These are phyloP conservation scores for Gadopsis bispinosus DNA, from an alignment of 2,797 vertebrate species.

Conservation along the genomic window DNA sequence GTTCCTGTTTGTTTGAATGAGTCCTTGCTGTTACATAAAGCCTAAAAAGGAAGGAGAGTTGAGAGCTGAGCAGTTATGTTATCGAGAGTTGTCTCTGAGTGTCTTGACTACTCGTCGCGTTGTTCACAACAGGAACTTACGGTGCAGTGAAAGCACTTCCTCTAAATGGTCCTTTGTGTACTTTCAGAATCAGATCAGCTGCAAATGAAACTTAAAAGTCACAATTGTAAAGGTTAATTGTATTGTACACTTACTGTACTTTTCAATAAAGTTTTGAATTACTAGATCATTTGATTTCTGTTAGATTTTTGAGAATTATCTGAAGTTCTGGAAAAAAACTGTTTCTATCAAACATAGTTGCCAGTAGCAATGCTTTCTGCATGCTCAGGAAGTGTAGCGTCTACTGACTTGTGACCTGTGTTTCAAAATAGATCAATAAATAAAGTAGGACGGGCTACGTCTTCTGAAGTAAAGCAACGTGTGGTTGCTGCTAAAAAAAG, in stretches of 20 bases:
- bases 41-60: constrained; percentile 14
- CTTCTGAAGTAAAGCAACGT: too few relatives aligned
- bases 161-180: constrained; percentile 22
- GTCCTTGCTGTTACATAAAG: constrained; percentile 13
- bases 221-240: neutral
- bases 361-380: too few relatives aligned
- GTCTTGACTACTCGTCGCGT: constrained; percentile 7
- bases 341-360: neutral
- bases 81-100: neutral
- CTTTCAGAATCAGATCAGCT: constrained; percentile 32
- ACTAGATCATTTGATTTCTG: neutral
- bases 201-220: constrained; percentile 16
- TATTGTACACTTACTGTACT: neutral
- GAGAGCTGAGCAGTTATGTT: constrained; percentile 6
- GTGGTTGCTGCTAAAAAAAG: too few relatives aligned
- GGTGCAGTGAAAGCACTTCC: constrained; percentile 46
- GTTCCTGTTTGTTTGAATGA: constrained; percentile 5
- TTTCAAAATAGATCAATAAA: too few relatives aligned
- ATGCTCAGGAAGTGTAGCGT: too few relatives aligned
- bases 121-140: constrained; percentile 52
- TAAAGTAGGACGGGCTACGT: too few relatives aligned
- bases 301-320: neutral
- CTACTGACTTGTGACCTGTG: too few relatives aligned
- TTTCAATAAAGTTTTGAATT: neutral
- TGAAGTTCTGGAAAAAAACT: neutral